Percentiles rank a stretch among this genome's conserved stretches.
phyloP scores from a whole-genome alignment of 2,797 vertebrate genomes.

The Bradypus variegatus region DNA sequence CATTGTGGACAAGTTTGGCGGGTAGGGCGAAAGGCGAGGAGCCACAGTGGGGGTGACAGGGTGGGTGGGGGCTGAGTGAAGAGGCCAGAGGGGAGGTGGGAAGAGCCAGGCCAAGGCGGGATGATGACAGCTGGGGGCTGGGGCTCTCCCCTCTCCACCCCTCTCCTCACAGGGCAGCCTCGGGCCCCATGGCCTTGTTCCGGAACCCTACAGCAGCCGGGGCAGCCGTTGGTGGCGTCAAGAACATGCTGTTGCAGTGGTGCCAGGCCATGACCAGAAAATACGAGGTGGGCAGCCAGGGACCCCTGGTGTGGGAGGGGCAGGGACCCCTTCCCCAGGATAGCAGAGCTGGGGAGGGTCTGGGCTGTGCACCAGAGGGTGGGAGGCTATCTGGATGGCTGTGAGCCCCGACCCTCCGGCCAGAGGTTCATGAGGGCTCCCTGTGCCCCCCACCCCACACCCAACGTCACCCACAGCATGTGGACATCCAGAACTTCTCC shows the following conservation, averaged over 20 bases:
- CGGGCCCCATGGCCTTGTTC: conserved; percentile 67
- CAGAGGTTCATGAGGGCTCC: background rate
- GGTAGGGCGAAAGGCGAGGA: conserved; percentile 59
- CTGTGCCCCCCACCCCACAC: background rate
- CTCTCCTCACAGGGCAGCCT: conserved; percentile 63
- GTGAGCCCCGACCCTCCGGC: background rate
- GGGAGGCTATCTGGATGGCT: background rate
- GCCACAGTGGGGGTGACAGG: background rate
- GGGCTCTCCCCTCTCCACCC: background rate
- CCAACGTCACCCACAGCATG: conserved; percentile 57
- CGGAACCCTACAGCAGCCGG: conserved; percentile 54
- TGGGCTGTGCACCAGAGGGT: background rate
- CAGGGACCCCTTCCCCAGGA: background rate
- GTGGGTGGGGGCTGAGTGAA: fast-evolving
- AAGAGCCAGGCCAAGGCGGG: background rate
- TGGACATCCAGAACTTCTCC: conserved; percentile 78
- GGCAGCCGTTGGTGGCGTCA: conserved; percentile 65
- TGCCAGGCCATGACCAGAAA: conserved; percentile 73
- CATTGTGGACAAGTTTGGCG: conserved; percentile 77
- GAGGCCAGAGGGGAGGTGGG: background rate
- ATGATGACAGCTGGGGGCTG: background rate
- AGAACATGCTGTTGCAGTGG: conserved; percentile 78
- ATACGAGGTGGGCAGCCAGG: conserved; percentile 66
- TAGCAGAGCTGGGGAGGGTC: fast-evolving
- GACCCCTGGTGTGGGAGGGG: fast-evolving